Conservation (phyloP, 1,140 invertebrate species). For the Habropoda laboriosa region DNA sequence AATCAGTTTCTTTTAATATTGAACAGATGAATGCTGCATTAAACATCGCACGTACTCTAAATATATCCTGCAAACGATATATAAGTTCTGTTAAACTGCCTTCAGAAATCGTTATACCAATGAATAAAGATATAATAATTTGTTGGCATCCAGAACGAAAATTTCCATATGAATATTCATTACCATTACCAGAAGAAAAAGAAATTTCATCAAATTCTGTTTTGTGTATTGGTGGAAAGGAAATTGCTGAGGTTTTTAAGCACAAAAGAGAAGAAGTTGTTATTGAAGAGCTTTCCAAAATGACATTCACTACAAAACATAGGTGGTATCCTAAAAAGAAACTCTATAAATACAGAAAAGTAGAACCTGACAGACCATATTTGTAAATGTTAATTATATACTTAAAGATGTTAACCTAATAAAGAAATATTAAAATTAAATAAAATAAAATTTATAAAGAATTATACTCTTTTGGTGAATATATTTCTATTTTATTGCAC, state of each 20-base stretch:
- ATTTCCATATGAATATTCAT: constrained; percentile 93
- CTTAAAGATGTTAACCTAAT: not conserved
- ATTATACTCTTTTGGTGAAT: not conserved
- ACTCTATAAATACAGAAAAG: constrained; percentile 86
- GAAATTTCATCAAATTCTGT: constrained; percentile 78
- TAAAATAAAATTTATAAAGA: constrained; percentile 1
- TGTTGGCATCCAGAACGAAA: constrained; percentile 92
- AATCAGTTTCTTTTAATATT: not conserved
- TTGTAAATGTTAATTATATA: constrained; percentile 81
- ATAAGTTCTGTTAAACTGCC: constrained; percentile 68
- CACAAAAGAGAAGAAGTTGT: constrained; percentile 84
- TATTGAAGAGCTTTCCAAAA: constrained; percentile 86
- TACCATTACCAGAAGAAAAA: constrained; percentile 84
- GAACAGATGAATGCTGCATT: constrained; percentile 47
- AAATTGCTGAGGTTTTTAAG: constrained; percentile 86
- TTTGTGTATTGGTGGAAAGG: constrained; percentile 85
- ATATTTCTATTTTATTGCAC: constrained; percentile 16
- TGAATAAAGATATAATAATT: constrained; percentile 89
- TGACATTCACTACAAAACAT: constrained; percentile 91
- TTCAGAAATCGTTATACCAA: constrained; percentile 84
- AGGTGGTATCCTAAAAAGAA: constrained; percentile 89
- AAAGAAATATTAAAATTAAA: not conserved
- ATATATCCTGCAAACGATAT: not conserved
- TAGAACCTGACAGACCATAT: constrained; percentile 87
- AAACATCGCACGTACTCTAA: not conserved